These are phyloP conservation scores for Pterocles orientalis DNA, from an alignment of 2,113 vertebrate species.

Conservation along the genomic window DNA sequence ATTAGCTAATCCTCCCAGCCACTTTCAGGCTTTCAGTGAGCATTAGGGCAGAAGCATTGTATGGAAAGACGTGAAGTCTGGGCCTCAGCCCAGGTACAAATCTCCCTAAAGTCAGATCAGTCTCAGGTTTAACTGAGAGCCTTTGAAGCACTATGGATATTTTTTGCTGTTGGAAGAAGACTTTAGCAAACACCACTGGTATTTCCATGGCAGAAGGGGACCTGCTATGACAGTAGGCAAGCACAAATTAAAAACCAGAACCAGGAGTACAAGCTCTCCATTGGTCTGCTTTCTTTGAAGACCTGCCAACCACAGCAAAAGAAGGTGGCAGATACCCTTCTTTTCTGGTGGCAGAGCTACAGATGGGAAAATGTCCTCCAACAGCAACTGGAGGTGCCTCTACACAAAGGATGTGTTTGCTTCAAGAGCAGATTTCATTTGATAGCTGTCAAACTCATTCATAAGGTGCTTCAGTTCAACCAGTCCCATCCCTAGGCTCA, in stretches of 20 bases:
- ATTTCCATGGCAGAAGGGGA: neutral
- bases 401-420: neutral
- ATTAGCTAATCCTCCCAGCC: conserved; percentile 48
- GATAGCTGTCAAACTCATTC: neutral
- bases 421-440: neutral
- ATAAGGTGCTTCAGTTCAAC: neutral
- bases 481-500: neutral
- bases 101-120: neutral
- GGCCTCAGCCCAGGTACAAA: conserved; percentile 21
- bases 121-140: neutral
- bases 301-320: neutral
- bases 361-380: neutral
- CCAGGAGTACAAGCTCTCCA: neutral
- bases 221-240: neutral
- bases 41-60: neutral
- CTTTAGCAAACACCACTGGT: neutral
- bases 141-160: neutral
- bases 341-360: neutral
- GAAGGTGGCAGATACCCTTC: neutral
- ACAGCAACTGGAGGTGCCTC: neutral
- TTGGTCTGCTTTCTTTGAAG: neutral
- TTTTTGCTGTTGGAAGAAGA: neutral
- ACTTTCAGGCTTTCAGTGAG: conserved; percentile 12
- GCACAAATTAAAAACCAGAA: neutral
- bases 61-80: neutral